Conservation (phyloP, 2,888 invertebrate genomes). For the Agrilus biguttatus region DNA sequence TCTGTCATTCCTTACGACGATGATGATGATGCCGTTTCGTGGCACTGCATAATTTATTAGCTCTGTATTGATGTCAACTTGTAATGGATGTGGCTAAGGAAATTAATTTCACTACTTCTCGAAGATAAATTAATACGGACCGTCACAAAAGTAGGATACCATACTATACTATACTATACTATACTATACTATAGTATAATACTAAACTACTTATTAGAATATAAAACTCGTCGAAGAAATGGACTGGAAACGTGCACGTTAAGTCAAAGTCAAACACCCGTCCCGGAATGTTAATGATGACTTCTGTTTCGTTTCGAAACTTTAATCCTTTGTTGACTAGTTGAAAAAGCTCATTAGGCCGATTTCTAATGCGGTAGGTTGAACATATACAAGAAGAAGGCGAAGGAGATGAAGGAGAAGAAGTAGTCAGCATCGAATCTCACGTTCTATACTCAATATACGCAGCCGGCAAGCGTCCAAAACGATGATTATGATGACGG, state of each 20-base stretch:
- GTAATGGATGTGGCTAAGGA: constrained; percentile 25
- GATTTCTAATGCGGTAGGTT: too few relatives aligned
- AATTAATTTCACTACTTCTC: constrained; percentile 25
- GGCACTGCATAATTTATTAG: constrained; percentile 18
- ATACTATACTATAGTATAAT: too few relatives aligned
- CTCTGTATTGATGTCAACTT: constrained; percentile 20
- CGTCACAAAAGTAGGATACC: too few relatives aligned
- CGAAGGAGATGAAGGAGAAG: too few relatives aligned
- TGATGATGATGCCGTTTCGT: too few relatives aligned
- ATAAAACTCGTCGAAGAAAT: constrained; percentile 14
- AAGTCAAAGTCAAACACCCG: constrained; percentile 3
- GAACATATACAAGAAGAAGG: too few relatives aligned
- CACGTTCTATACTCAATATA: too few relatives aligned
- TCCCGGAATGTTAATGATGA: constrained; percentile 9
- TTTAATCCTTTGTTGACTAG: not conserved
- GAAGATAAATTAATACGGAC: constrained; percentile 22
- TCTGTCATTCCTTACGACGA: too few relatives aligned
- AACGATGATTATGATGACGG: too few relatives aligned
- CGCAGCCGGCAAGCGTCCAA: too few relatives aligned
- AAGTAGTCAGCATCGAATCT: too few relatives aligned
- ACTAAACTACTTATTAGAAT: constrained; percentile 4
- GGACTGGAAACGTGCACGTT: constrained; percentile 11
- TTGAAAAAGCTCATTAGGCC: not conserved
- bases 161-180: too few relatives aligned
- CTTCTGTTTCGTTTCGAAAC: constrained; percentile 5